Evolutionary conservation across 1,140 invertebrate species (phyloP).

Genomic region (Trinorchestia longiramus): DNA sequence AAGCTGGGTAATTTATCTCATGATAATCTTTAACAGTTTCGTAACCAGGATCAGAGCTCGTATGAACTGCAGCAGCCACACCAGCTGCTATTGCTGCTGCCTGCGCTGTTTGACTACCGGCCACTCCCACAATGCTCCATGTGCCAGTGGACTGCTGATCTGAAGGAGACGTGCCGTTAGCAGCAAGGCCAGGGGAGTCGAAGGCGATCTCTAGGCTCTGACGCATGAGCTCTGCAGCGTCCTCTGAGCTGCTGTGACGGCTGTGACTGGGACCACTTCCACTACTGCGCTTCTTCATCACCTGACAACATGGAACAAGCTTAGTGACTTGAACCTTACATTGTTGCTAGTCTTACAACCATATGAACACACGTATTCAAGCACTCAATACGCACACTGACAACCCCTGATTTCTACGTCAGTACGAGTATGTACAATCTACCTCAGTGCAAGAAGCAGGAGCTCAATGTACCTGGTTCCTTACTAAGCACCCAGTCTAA

Average conservation of each 20-base stretch:
- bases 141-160: neutral
- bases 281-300: conserved; percentile 66
- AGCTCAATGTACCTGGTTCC: no score
- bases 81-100: conserved; percentile 15
- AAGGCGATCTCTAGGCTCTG: conserved; percentile 59
- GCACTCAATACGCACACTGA: no score
- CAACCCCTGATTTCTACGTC: no score
- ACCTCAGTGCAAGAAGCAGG: no score
- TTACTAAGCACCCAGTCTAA: no score
- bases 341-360: no score
- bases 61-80: conserved; percentile 44
- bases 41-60: conserved; percentile 64
- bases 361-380: no score
- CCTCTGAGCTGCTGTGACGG: conserved; percentile 63
- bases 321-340: no score
- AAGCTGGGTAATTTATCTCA: conserved; percentile 58
- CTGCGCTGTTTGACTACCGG: conserved; percentile 19
- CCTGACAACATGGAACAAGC: conserved; percentile 40
- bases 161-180: neutral
- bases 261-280: conserved; percentile 62
- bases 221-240: conserved; percentile 33
- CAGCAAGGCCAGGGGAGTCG: conserved; percentile 13
- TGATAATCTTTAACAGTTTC: conserved; percentile 61
- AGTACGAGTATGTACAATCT: no score
- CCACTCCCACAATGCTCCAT: conserved; percentile 13